Percentiles rank a stretch among this genome's conserved stretches.
phyloP scores from a whole-genome alignment of 2,888 invertebrate genomes.

The Eilema griseolum region DNA sequence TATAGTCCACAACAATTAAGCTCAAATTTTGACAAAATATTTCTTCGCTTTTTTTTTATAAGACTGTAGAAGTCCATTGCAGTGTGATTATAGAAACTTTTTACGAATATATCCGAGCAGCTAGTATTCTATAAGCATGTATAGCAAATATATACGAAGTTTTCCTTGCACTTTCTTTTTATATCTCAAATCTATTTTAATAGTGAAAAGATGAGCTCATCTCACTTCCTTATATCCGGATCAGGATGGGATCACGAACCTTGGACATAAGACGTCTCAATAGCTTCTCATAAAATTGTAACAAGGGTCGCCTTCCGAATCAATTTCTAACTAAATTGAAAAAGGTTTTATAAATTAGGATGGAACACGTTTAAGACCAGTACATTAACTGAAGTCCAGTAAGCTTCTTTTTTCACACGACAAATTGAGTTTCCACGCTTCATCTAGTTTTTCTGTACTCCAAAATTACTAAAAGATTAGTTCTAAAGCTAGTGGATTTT shows the following conservation, averaged over 20 bases:
- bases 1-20: no score
- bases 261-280: slow-evolving; percentile 20
- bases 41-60: no score
- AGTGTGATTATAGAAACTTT: no score
- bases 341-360: slow-evolving; percentile 24
- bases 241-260: slow-evolving; percentile 12
- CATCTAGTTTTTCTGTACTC: background rate
- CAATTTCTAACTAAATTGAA: slow-evolving; percentile 23
- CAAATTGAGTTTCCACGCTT: background rate
- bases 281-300: slow-evolving; percentile 23
- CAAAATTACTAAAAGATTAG: background rate
- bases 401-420: background rate
- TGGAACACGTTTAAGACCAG: background rate
- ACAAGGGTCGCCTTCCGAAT: slow-evolving; percentile 24
- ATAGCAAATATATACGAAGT: background rate
- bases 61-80: no score
- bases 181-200: slow-evolving; percentile 13
- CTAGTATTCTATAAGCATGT: no score
- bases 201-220: slow-evolving; percentile 12
- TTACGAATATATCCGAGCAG: no score
- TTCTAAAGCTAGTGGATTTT: background rate
- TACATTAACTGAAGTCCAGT: slow-evolving; percentile 3
- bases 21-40: no score
- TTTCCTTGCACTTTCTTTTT: background rate
- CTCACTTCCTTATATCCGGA: slow-evolving; percentile 12